Evolutionary conservation across 2,113 vertebrate genomes (phyloP).

Genomic region (Phyllopteryx taeniolatus): DNA sequence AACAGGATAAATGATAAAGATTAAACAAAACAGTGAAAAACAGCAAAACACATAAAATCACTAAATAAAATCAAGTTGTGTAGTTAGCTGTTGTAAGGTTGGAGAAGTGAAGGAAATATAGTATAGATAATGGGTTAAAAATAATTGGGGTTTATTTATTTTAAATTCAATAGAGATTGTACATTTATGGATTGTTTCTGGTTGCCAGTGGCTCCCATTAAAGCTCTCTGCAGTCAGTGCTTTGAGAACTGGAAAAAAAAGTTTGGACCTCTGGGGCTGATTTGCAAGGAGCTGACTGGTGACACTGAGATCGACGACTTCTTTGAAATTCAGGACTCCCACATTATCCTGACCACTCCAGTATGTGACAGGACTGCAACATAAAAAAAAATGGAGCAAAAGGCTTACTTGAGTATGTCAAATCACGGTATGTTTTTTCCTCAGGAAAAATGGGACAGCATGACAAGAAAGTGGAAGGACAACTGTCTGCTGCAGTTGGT

Average conservation of each 20-base stretch:
- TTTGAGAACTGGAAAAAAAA: conserved; percentile 94
- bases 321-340: conserved; percentile 94
- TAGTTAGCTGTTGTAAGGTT: too few species aligned
- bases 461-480: conserved; percentile 97
- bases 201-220: conserved; percentile 94
- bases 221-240: conserved; percentile 93
- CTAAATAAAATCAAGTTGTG: too few species aligned
- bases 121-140: neutral
- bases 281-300: conserved; percentile 93
- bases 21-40: too few species aligned
- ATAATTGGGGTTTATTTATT: neutral
- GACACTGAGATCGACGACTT: conserved; percentile 94
- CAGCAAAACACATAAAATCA: too few species aligned
- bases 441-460: conserved; percentile 98
- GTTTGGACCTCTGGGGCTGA: conserved; percentile 89
- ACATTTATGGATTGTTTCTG: neutral
- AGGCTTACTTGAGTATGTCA: neutral
- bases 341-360: conserved; percentile 95
- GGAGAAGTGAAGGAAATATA: too few species aligned
- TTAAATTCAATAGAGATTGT: neutral
- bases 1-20: too few species aligned
- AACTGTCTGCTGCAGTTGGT: conserved; percentile 89
- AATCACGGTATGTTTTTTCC: conserved; percentile 1
- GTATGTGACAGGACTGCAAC: conserved; percentile 71
- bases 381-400: neutral